A percentile compares a stretch with the other conserved stretches of the same genome.
Conservation (phyloP, 2,113 vertebrate species). For the Propithecus coquereli region DNA sequence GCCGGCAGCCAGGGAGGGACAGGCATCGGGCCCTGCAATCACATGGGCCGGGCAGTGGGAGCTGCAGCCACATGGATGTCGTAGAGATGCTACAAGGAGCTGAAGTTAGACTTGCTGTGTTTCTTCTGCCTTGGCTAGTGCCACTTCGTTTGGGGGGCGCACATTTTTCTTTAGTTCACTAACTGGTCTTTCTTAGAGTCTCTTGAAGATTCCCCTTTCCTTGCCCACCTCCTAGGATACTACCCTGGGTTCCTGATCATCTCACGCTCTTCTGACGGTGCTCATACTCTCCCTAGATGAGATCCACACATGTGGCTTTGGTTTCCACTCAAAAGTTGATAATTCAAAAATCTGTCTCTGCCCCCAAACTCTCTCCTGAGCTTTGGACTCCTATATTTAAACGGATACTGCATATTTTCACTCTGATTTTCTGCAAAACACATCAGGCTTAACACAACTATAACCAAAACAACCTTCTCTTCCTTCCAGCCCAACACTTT, state of each 20-base stretch:
- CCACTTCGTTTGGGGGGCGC: not conserved
- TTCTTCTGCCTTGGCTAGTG: not conserved
- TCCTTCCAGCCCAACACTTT: not conserved
- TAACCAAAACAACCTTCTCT: not conserved
- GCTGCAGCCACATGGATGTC: not conserved
- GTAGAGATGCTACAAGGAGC: not conserved
- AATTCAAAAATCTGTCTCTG: not conserved
- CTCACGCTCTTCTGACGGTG: too few relatives aligned
- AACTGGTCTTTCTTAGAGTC: not conserved
- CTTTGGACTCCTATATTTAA: not conserved
- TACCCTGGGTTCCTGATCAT: not conserved
- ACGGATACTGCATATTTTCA: not conserved
- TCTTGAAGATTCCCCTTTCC: not conserved
- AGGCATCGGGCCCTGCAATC: not conserved
- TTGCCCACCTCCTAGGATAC: too few relatives aligned
- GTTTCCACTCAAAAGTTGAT: not conserved
- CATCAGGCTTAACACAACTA: not conserved
- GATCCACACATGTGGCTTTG: not conserved
- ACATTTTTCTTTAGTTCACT: not conserved
- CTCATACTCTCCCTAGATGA: not conserved
- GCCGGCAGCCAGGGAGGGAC: too few relatives aligned
- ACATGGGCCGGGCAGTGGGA: not conserved
- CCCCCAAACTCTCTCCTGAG: not conserved
- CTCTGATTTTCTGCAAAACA: not conserved
- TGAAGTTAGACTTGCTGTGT: accelerated